Conservation (phyloP, 2,797 vertebrate genomes). For the Hydrophis major region DNA sequence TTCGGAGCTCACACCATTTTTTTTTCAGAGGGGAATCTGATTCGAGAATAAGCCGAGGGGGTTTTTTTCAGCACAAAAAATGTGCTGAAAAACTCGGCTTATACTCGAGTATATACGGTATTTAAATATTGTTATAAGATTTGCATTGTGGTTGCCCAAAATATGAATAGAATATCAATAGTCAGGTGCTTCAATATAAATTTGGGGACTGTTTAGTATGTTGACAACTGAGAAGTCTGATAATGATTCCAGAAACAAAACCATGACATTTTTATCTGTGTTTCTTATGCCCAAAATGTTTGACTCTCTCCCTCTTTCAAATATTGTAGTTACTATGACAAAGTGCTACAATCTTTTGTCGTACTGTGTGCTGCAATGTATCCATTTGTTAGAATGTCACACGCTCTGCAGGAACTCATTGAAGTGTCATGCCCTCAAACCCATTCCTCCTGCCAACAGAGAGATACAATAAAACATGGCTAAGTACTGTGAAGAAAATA, state of each 20-base stretch:
- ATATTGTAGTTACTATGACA: conserved; percentile 20
- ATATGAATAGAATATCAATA: neutral
- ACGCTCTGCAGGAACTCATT: conserved; percentile 44
- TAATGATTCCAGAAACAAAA: conserved; percentile 32
- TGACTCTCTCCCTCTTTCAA: neutral
- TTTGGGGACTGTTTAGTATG: neutral
- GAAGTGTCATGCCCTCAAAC: conserved; percentile 56
- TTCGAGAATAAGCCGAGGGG: too few species aligned
- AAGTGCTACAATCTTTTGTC: conserved; percentile 38
- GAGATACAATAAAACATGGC: conserved; percentile 58
- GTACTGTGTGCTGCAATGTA: conserved; percentile 38
- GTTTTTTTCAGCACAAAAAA: too few species aligned
- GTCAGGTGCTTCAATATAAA: neutral
- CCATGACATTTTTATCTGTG: neutral
- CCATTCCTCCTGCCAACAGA: conserved; percentile 54
- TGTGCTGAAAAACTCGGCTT: too few species aligned
- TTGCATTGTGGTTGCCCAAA: neutral
- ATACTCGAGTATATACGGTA: neutral
- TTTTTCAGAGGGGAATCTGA: too few species aligned
- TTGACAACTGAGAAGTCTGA: neutral
- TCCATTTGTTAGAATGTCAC: conserved; percentile 58
- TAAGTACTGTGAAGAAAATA: conserved; percentile 58
- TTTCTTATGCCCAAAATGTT: conserved; percentile 13
- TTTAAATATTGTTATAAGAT: neutral
- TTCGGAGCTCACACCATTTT: too few species aligned